Percentiles rank a stretch among this genome's conserved stretches.
Evolutionary conservation across 2,113 vertebrate genomes (phyloP).

Genomic region (Hippocampus zosterae): DNA sequence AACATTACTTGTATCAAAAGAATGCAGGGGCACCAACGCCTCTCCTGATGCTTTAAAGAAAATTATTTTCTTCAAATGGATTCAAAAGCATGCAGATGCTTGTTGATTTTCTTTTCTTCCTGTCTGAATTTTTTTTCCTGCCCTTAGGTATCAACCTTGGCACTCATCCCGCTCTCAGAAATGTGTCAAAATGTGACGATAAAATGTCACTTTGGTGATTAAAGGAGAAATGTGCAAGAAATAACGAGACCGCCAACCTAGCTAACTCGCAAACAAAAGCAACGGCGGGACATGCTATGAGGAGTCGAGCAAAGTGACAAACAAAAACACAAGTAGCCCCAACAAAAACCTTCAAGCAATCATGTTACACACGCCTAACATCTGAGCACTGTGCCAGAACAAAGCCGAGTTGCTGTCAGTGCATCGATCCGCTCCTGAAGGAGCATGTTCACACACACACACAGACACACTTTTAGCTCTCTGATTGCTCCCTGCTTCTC

Average conservation of each 20-base stretch:
- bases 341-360: constrained; percentile 96
- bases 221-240: constrained; percentile 2
- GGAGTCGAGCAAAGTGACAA: constrained; percentile 63
- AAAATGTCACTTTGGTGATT: constrained; percentile 6
- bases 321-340: constrained; percentile 70
- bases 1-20: constrained; percentile 37
- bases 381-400: constrained; percentile 88
- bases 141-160: constrained; percentile 6
- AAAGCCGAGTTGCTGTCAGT: constrained; percentile 87
- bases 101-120: constrained; percentile 1
- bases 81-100: constrained; percentile 11
- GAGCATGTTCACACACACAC: constrained; percentile 43
- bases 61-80: constrained; percentile 6
- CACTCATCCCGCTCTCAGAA: constrained; percentile 6
- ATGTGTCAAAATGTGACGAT: constrained; percentile 19
- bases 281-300: constrained; percentile 51
- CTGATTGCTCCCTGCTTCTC: constrained; percentile 86
- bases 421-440: constrained; percentile 94
- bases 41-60: constrained; percentile 20
- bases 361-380: constrained; percentile 93
- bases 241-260: constrained; percentile 9
- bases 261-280: constrained; percentile 34
- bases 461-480: constrained; percentile 71
- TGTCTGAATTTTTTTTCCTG: constrained; percentile 14
- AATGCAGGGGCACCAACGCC: constrained; percentile 20